Conservation (phyloP, 1,140 invertebrate species). For the Drosophila erecta region DNA sequence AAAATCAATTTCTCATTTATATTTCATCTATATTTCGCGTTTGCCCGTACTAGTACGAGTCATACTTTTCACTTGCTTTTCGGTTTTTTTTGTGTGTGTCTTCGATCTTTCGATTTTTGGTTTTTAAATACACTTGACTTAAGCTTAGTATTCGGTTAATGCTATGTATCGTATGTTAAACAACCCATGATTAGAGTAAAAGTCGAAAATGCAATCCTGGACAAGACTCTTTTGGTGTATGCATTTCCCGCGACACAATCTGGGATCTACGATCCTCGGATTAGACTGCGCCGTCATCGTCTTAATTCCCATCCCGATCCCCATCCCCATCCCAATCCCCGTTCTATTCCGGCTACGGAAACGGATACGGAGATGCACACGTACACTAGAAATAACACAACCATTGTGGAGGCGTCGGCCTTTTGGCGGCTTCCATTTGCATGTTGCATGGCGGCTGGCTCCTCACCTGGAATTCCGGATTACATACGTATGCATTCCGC, state of each 20-base stretch:
- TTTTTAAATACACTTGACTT: slow-evolving; percentile 65
- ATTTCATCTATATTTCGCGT: slow-evolving; percentile 43
- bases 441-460: slow-evolving; percentile 84
- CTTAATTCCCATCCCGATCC: slow-evolving; percentile 17
- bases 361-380: slow-evolving; percentile 22
- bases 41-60: slow-evolving; percentile 63
- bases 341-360: neutral
- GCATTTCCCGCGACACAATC: slow-evolving; percentile 54
- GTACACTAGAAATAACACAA: slow-evolving; percentile 78
- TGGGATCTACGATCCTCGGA: slow-evolving; percentile 14
- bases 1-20: slow-evolving; percentile 54
- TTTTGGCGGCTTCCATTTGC: slow-evolving; percentile 63
- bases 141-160: slow-evolving; percentile 72
- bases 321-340: slow-evolving; percentile 12
- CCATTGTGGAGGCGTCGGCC: slow-evolving; percentile 62
- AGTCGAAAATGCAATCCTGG: slow-evolving; percentile 82
- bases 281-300: slow-evolving; percentile 68
- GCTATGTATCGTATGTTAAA: slow-evolving; percentile 75
- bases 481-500: neutral
- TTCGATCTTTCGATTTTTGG: slow-evolving; percentile 9
- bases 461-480: slow-evolving; percentile 62
- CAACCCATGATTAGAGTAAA: slow-evolving; percentile 83
- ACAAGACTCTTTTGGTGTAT: slow-evolving; percentile 73
- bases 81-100: neutral
- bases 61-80: slow-evolving; percentile 9